These are phyloP conservation scores for Acanthisitta chloris DNA, from an alignment of 2,113 vertebrate genomes.

Conservation along the genomic window DNA sequence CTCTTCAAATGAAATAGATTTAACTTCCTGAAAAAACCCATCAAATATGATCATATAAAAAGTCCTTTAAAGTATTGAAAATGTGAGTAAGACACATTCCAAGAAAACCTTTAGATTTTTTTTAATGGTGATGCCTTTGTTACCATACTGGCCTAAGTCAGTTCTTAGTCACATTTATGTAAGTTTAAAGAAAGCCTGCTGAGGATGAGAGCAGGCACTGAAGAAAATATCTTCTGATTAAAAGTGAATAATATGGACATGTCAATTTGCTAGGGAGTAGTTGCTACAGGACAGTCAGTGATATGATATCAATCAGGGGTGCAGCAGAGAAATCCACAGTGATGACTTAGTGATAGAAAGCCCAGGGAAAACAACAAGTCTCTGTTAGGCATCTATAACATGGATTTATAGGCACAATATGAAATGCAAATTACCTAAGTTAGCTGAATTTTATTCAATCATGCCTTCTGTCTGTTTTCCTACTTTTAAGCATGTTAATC, in stretches of 20 bases:
- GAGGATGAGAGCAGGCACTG: neutral
- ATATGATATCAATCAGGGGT: neutral
- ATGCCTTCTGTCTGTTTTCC: neutral
- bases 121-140: neutral
- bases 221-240: slow-evolving; percentile 25
- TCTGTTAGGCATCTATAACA: neutral
- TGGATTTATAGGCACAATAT: neutral
- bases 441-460: neutral
- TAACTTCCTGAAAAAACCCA: neutral
- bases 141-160: neutral
- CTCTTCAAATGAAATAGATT: neutral
- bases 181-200: neutral
- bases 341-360: neutral
- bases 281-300: neutral
- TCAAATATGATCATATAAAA: neutral
- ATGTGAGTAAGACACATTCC: neutral
- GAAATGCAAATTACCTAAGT: neutral
- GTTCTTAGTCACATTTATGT: neutral
- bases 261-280: neutral
- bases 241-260: neutral
- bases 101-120: neutral
- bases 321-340: neutral
- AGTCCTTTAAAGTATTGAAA: neutral
- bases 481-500: slow-evolving; percentile 10
- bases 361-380: neutral